These are phyloP conservation scores for Orthonychiurus folsomi DNA, from an alignment of 2,888 invertebrate genomes.

Conservation along the genomic window DNA sequence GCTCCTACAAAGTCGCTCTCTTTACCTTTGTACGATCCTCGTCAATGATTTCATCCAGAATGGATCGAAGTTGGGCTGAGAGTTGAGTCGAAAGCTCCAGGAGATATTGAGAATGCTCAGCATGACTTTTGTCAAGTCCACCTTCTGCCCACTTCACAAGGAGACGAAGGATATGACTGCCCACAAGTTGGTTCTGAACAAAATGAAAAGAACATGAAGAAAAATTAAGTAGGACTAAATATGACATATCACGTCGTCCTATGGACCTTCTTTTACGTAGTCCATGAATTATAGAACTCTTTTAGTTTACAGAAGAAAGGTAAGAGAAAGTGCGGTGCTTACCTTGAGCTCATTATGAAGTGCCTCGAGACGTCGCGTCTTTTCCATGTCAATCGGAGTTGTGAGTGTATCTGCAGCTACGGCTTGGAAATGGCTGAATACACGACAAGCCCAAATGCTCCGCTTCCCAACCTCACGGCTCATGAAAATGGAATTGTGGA, in stretches of 20 bases:
- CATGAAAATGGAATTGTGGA: conserved; percentile 70
- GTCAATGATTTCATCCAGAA: conserved; percentile 60
- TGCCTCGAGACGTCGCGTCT: conserved; percentile 58
- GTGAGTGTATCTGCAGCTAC: conserved; percentile 48
- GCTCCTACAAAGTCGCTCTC: too few species aligned
- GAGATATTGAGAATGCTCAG: conserved; percentile 57
- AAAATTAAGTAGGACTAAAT: not conserved
- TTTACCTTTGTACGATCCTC: conserved; percentile 51
- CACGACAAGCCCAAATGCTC: conserved; percentile 69
- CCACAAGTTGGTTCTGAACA: conserved; percentile 59
- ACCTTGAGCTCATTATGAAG: conserved; percentile 66
- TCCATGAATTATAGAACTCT: too few species aligned
- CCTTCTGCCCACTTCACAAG: conserved; percentile 50
- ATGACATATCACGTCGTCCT: not conserved
- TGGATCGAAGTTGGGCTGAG: conserved; percentile 57
- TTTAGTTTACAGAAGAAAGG: too few species aligned
- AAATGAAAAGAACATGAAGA: too few species aligned
- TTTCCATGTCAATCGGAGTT: conserved; percentile 54
- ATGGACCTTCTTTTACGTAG: too few species aligned
- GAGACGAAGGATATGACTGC: conserved; percentile 61
- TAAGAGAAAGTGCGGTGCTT: too few species aligned
- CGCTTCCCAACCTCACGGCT: conserved; percentile 67
- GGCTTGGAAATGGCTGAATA: conserved; percentile 49
- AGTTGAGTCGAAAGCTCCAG: conserved; percentile 57
- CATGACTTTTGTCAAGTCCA: conserved; percentile 42